Percentiles rank a stretch among this genome's conserved stretches.
Conservation (phyloP, 1,140 invertebrate species). For the Cherax quadricarinatus region DNA sequence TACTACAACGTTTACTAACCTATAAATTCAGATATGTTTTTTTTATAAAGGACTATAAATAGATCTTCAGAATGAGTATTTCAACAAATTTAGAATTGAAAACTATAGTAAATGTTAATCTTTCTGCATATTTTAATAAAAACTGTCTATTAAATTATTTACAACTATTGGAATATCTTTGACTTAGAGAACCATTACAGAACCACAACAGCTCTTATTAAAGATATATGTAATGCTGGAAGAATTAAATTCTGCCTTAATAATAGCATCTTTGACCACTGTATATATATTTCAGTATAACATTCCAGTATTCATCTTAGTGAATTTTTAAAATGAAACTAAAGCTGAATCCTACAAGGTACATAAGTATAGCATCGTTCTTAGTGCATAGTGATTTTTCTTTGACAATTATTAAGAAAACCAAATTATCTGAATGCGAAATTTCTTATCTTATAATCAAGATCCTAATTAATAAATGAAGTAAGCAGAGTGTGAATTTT, state of each 20-base stretch:
- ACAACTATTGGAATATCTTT: neutral
- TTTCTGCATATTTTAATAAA: neutral
- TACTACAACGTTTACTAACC: neutral
- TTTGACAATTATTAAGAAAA: neutral
- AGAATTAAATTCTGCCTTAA: neutral
- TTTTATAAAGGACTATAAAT: neutral
- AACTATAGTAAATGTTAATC: neutral
- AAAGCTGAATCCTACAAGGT: constrained; percentile 40
- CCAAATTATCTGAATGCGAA: neutral
- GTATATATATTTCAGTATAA: neutral
- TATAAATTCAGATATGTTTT: neutral
- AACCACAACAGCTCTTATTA: neutral
- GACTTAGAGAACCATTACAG: neutral
- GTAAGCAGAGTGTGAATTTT: constrained; percentile 8
- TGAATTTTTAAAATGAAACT: neutral
- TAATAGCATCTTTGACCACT: neutral
- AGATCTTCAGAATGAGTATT: constrained; percentile 8
- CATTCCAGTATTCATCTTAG: neutral
- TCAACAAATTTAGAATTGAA: neutral
- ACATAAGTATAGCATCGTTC: constrained; percentile 59
- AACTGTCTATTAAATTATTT: neutral
- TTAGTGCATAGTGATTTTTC: constrained; percentile 38
- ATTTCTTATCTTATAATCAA: neutral
- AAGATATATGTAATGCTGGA: neutral
- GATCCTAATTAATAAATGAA: constrained; percentile 35